These are phyloP conservation scores for Oryctes rhinoceros DNA, from an alignment of 1,140 invertebrate genomes.

Conservation along the genomic window DNA sequence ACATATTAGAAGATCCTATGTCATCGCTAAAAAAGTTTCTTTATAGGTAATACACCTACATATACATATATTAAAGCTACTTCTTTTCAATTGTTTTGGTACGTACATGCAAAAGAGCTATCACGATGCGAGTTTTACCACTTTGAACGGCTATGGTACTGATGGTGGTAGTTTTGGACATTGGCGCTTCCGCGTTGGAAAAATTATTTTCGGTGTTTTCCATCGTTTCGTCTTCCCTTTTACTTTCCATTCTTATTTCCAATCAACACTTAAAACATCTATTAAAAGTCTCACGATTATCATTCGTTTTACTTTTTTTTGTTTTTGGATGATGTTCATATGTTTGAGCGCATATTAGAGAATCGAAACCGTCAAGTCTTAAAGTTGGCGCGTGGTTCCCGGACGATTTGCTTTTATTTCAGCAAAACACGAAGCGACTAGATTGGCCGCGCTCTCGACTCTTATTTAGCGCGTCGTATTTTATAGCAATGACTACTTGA, in stretches of 20 bases:
- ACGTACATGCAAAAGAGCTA: conserved; percentile 89
- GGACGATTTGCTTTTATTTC: conserved; percentile 1
- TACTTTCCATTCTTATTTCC: conserved; percentile 7
- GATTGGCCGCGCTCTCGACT: conserved; percentile 25
- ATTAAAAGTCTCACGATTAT: conserved; percentile 7
- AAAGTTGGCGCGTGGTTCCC: neutral
- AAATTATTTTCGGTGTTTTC: conserved; percentile 18
- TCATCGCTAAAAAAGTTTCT: neutral
- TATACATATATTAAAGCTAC: neutral
- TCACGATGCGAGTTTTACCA: conserved; percentile 84
- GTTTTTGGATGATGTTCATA: neutral
- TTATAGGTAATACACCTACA: neutral
- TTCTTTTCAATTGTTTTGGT: neutral
- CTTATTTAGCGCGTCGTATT: conserved; percentile 44
- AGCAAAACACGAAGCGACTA: conserved; percentile 21
- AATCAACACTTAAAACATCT: neutral
- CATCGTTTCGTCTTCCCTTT: conserved; percentile 10
- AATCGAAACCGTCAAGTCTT: neutral
- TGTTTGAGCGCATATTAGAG: neutral
- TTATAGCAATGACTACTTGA: conserved; percentile 39
- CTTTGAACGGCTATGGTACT: conserved; percentile 92
- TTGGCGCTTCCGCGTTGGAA: conserved; percentile 45
- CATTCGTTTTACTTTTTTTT: neutral
- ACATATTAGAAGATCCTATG: neutral
- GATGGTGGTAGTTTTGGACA: conserved; percentile 79